Conservation (phyloP, 2,888 invertebrate species). For the Leptodirus hochenwartii region DNA sequence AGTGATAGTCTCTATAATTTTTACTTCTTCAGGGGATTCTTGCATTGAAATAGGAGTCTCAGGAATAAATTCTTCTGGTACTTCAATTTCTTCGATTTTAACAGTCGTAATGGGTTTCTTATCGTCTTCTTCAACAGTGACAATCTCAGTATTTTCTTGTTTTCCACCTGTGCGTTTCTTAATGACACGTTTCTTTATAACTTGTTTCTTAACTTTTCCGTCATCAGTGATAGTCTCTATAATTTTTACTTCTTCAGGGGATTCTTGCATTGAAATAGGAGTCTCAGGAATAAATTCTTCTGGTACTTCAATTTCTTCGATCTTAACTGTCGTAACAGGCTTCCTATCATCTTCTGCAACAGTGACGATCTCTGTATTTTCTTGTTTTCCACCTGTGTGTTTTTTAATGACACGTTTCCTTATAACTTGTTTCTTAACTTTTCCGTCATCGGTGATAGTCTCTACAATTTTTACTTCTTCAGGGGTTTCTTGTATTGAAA, state of each 20-base stretch:
- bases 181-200: constrained; percentile 13
- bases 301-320: constrained; percentile 10
- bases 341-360: constrained; percentile 23
- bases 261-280: constrained; percentile 11
- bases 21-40: constrained; percentile 14
- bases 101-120: constrained; percentile 20
- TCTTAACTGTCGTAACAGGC: constrained; percentile 18
- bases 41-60: constrained; percentile 11
- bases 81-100: constrained; percentile 11
- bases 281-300: constrained; percentile 11
- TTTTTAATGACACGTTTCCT: constrained; percentile 14
- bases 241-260: constrained; percentile 15
- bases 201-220: constrained; percentile 16
- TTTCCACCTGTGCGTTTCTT: constrained; percentile 20
- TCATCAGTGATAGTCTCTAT: constrained; percentile 15
- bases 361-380: constrained; percentile 26
- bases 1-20: constrained; percentile 15
- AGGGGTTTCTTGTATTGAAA: constrained; percentile 14
- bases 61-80: constrained; percentile 11
- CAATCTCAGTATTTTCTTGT: constrained; percentile 17
- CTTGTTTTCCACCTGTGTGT: constrained; percentile 16
- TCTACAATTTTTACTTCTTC: constrained; percentile 13
- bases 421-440: constrained; percentile 17
- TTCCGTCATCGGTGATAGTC: constrained; percentile 16
- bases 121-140: constrained; percentile 19